These are phyloP conservation scores for Parauchenoglanis ngamensis DNA, from an alignment of 2,797 vertebrate genomes.

Conservation along the genomic window DNA sequence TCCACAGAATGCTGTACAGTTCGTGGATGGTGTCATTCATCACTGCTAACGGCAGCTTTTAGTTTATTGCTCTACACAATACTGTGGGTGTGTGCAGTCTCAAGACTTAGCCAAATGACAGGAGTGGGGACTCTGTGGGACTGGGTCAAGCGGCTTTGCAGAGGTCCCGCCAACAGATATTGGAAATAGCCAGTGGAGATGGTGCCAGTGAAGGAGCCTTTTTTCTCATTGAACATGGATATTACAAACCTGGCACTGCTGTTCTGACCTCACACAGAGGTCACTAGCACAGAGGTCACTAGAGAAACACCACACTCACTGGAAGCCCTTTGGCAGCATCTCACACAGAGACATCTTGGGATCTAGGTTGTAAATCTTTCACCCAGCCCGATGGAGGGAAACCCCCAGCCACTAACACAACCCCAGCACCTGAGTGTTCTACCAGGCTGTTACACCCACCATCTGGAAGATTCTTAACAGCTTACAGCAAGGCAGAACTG, in stretches of 20 bases:
- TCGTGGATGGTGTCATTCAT: constrained; percentile 53
- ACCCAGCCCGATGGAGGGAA: constrained; percentile 28
- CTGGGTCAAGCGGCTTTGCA: constrained; percentile 31
- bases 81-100: constrained; percentile 28
- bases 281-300: constrained; percentile 29
- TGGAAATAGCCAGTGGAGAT: not conserved
- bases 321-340: constrained; percentile 28
- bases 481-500: constrained; percentile 19
- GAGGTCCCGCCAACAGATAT: constrained; percentile 3
- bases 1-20: constrained; percentile 46
- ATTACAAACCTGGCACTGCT: constrained; percentile 11
- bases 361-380: constrained; percentile 39
- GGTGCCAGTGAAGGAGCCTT: not conserved
- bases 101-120: constrained; percentile 51
- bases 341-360: constrained; percentile 4
- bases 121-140: constrained; percentile 14
- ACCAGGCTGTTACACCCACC: constrained; percentile 38
- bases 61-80: constrained; percentile 51
- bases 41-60: constrained; percentile 50
- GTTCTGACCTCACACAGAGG: constrained; percentile 41
- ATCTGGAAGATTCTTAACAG: constrained; percentile 33
- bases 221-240: not conserved
- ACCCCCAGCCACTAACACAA: constrained; percentile 13
- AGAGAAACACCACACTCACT: constrained; percentile 19
- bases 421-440: constrained; percentile 39